phyloP scores from a whole-genome alignment of 2,888 invertebrate species.

The Tachina lurida region DNA sequence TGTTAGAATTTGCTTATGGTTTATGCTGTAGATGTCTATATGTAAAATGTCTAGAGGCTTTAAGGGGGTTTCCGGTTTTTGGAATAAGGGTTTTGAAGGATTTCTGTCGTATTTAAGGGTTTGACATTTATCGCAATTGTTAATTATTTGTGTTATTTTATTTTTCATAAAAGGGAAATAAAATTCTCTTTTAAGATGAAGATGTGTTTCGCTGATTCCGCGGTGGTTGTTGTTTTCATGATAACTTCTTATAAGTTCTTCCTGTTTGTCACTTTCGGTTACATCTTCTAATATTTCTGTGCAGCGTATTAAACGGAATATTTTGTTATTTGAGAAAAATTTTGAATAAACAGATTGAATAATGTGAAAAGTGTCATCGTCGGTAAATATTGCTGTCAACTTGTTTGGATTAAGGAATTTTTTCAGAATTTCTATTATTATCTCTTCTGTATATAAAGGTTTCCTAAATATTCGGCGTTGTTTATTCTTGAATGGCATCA shows the following conservation, averaged over 20 bases:
- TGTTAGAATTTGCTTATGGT: no score
- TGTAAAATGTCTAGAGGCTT: constrained; percentile 6
- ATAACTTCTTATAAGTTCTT: constrained; percentile 64
- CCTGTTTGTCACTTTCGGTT: constrained; percentile 67
- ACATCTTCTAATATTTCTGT: constrained; percentile 66
- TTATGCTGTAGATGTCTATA: no score
- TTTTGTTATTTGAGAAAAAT: constrained; percentile 39
- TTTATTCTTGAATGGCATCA: neutral
- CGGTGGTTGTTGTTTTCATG: constrained; percentile 68
- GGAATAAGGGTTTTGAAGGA: constrained; percentile 62
- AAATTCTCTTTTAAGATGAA: no score
- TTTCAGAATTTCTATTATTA: constrained; percentile 56
- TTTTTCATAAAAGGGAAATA: no score
- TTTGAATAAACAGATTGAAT: constrained; percentile 36
- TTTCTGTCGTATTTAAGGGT: constrained; percentile 63
- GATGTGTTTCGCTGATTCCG: neutral
- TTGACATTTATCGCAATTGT: constrained; percentile 68
- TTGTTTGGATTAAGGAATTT: constrained; percentile 55
- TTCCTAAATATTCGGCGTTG: constrained; percentile 7
- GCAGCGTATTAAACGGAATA: constrained; percentile 43
- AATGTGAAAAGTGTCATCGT: constrained; percentile 21
- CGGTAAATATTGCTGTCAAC: constrained; percentile 55
- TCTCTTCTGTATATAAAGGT: neutral
- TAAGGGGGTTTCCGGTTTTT: constrained; percentile 51
- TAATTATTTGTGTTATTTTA: neutral